Conservation (phyloP, 92 coral and sea anemone genomes). For the Epizoanthus rinbou region DNA sequence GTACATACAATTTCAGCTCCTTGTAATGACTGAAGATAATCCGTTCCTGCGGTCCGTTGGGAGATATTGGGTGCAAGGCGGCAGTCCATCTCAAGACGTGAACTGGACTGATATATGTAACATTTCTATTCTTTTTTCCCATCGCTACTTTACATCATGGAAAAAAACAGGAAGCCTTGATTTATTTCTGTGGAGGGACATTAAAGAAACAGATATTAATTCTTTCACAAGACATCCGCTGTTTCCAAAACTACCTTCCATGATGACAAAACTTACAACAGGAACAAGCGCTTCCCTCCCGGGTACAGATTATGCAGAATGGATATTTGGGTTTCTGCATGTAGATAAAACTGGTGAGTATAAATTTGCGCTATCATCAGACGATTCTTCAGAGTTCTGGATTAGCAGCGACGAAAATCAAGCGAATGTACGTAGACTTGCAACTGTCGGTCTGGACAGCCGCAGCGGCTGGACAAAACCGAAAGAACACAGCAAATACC, state of each 20-base stretch:
- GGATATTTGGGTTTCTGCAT: slow-evolving; percentile 56
- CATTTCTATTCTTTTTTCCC: background rate
- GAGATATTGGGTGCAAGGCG: background rate
- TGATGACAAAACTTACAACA: background rate
- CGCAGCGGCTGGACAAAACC: slow-evolving; percentile 52
- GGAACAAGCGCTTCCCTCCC: slow-evolving; percentile 3
- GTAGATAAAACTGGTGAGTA: slow-evolving; percentile 47
- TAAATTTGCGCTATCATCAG: slow-evolving; percentile 58
- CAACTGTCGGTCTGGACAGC: slow-evolving; percentile 44
- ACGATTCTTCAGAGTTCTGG: slow-evolving; percentile 66
- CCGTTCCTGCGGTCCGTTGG: slow-evolving; percentile 20
- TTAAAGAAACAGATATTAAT: slow-evolving; percentile 37
- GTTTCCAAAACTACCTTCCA: slow-evolving; percentile 59
- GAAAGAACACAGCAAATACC: slow-evolving; percentile 45
- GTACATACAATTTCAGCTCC: slow-evolving; percentile 55
- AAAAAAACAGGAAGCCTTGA: slow-evolving; percentile 39
- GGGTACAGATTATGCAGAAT: slow-evolving; percentile 44
- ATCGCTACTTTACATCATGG: background rate
- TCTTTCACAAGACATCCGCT: slow-evolving; percentile 51
- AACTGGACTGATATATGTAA: slow-evolving; percentile 45
- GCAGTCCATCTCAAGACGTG: background rate
- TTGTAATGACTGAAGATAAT: slow-evolving; percentile 35
- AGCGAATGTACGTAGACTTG: slow-evolving; percentile 30
- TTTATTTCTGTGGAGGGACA: slow-evolving; percentile 46
- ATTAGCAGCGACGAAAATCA: slow-evolving; percentile 51